Evolutionary conservation across 2,113 vertebrate species (phyloP), one percentile per base, ranked within the genome.

Genomic region (Mirounga angustirostris): DNA sequence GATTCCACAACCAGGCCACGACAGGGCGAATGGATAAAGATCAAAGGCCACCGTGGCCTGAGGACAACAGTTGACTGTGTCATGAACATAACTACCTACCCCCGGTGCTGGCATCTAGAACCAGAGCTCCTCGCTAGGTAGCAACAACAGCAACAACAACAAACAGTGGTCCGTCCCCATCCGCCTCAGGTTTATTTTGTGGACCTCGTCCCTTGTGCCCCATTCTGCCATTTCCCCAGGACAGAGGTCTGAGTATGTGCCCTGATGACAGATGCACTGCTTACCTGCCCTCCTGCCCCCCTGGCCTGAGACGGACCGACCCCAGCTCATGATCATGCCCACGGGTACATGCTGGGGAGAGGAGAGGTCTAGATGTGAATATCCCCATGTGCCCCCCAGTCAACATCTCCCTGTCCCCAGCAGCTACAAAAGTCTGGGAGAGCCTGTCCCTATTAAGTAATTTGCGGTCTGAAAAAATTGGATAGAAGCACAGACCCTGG

Each of bases 321-420:
- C 92, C 30, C 78, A 52, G 5, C 4, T 12, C 16, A 0, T 3
- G 26, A 26, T 14, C 73, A 22, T 10, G 0, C 4, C 52, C 58
- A 6, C 0, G 65, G n/a, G 65, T 13, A 3, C 0, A 0, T 1
- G 5, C 0, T 28, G 4, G 5, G 50, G 8, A 82, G 33, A 19
- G 15, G 15, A 40, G 59, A 10, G 28, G 10, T 21, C n/a, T 28
- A 2, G 2, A 6, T 0, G 7, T 5, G 1, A 69, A 16, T 7
- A 2, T 7, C 16, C 63, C 6, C 30, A 28, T 0, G 2, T 4
- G 3, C 4, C 50, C 19, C 14, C 69, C 2, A 12, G 22, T 1
- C 8, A 8, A 8, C 36, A 2, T 12, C 59, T 7, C 33, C 61
- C 50, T 18, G 7, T 33, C 43, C 74, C 46, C 54, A 19, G 33